Evolutionary conservation across 1,140 invertebrate species (phyloP).

Genomic region (Pseudomyrmex sp.): DNA sequence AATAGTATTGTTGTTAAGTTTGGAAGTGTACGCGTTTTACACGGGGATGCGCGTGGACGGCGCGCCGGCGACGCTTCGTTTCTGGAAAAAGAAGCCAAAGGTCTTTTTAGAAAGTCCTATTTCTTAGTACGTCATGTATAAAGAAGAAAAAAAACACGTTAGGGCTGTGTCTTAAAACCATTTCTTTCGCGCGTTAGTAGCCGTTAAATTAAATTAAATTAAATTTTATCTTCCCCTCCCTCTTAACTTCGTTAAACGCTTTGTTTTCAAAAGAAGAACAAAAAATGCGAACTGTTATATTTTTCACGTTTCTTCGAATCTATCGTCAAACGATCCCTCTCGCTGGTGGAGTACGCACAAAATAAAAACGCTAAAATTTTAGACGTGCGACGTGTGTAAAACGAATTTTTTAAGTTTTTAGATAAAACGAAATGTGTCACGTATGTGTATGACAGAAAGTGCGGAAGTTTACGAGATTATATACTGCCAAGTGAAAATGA

Average conservation of each 20-base stretch:
- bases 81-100: conserved; percentile 65
- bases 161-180: conserved; percentile 70
- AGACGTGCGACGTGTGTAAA: not conserved
- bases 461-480: not conserved
- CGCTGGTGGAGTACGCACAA: not conserved
- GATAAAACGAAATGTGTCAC: no score
- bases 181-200: conserved; percentile 51
- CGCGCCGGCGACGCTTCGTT: conserved; percentile 34
- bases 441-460: no score
- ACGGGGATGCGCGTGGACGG: conserved; percentile 17
- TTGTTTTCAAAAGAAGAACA: conserved; percentile 1
- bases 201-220: conserved; percentile 11
- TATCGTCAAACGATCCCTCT: not conserved
- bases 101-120: conserved; percentile 63
- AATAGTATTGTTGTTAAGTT: conserved; percentile 81
- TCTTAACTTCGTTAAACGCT: not conserved
- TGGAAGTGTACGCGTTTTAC: conserved; percentile 52
- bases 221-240: conserved; percentile 12
- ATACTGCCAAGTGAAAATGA: not conserved
- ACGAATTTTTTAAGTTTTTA: no score
- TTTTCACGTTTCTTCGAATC: not conserved
- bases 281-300: not conserved
- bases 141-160: conserved; percentile 13
- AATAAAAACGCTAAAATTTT: not conserved
- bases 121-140: conserved; percentile 59